These are phyloP conservation scores for Leptarthrus brevirostris DNA, from an alignment of 2,888 invertebrate species.

Conservation along the genomic window DNA sequence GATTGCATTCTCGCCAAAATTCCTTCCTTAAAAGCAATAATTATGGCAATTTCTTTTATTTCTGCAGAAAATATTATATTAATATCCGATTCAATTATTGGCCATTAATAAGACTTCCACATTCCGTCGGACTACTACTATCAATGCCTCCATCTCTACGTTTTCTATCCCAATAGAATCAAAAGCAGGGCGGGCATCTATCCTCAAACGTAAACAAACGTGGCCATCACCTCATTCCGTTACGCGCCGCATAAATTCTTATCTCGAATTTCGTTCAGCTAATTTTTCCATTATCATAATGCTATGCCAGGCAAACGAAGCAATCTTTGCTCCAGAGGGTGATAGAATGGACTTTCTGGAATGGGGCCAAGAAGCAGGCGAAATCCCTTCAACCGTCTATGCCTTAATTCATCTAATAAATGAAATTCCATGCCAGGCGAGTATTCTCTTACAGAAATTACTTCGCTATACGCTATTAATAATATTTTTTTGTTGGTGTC, in stretches of 20 bases:
- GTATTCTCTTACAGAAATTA: conserved; percentile 54
- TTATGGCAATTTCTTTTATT: conserved; percentile 18
- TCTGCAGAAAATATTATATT: conserved; percentile 47
- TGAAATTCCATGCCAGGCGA: conserved; percentile 55
- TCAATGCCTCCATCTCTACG: conserved; percentile 36
- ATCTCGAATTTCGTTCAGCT: conserved; percentile 55
- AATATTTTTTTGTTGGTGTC: conserved; percentile 52
- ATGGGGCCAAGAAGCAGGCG: neutral
- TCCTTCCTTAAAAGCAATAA: conserved; percentile 28
- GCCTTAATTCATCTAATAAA: conserved; percentile 55
- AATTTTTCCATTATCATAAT: conserved; percentile 55
- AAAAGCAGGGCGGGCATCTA: neutral
- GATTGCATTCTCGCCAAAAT: too few relatives aligned
- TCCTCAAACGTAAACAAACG: conserved; percentile 27
- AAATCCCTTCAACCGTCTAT: conserved; percentile 53
- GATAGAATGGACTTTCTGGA: neutral
- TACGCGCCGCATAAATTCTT: conserved; percentile 51
- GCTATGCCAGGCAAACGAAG: conserved; percentile 44
- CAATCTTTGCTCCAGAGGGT: conserved; percentile 19
- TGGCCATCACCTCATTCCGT: conserved; percentile 53
- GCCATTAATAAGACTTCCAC: conserved; percentile 53
- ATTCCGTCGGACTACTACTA: conserved; percentile 41
- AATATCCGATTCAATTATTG: conserved; percentile 53
- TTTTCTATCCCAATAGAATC: conserved; percentile 11
- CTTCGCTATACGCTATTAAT: conserved; percentile 54